These are phyloP conservation scores for Euwallacea fornicatus DNA, from an alignment of 1,140 invertebrate genomes.

Conservation along the genomic window DNA sequence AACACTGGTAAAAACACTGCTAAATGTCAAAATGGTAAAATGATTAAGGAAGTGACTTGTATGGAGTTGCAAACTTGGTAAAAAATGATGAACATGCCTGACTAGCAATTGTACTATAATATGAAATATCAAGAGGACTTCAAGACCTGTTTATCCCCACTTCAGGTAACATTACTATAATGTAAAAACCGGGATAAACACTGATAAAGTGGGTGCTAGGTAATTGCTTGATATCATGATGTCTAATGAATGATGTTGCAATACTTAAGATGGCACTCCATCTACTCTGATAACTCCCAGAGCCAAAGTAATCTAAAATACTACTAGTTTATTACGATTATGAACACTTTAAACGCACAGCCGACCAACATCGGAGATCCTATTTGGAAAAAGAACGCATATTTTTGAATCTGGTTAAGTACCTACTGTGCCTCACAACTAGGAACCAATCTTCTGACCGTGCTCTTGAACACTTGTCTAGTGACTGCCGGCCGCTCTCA, in stretches of 20 bases:
- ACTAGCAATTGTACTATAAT: slow-evolving; percentile 44
- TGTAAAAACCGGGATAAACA: too few relatives aligned
- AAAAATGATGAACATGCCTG: slow-evolving; percentile 42
- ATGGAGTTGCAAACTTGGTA: slow-evolving; percentile 35
- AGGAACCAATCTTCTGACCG: slow-evolving; percentile 49
- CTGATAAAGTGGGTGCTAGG: background rate
- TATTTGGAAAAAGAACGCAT: slow-evolving; percentile 33
- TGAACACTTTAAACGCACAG: slow-evolving; percentile 52
- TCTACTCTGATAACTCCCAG: slow-evolving; percentile 13
- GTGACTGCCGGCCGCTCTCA: slow-evolving; percentile 49
- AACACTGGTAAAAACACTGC: slow-evolving; percentile 31
- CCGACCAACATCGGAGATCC: slow-evolving; percentile 49
- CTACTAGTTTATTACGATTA: slow-evolving; percentile 41
- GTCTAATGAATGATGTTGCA: slow-evolving; percentile 14
- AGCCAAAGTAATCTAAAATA: slow-evolving; percentile 37
- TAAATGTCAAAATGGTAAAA: slow-evolving; percentile 43
- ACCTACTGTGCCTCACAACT: slow-evolving; percentile 42
- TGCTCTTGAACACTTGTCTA: slow-evolving; percentile 44
- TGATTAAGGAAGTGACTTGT: slow-evolving; percentile 24
- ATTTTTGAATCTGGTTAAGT: slow-evolving; percentile 41
- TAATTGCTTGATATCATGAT: background rate
- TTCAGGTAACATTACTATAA: slow-evolving; percentile 1
- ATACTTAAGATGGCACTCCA: slow-evolving; percentile 12
- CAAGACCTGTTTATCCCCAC: background rate
- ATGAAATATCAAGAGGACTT: slow-evolving; percentile 24